A percentile compares a stretch with the other conserved stretches of the same genome.
phyloP scores from a whole-genome alignment of 2,797 vertebrate species.

The Siniperca scherzeri region DNA sequence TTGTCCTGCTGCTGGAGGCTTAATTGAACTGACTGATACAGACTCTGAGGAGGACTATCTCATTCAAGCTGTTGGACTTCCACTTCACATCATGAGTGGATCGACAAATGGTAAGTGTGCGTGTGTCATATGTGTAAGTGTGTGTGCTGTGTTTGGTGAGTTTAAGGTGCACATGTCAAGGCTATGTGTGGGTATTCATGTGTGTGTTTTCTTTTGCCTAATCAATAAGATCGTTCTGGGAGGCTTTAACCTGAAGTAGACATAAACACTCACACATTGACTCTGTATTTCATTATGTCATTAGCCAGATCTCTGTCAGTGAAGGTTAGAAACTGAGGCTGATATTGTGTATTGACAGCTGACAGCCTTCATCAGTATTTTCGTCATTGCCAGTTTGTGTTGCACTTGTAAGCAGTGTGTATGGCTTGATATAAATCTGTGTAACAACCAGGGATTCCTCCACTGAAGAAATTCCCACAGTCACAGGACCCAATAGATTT shows the following conservation, averaged over 20 bases:
- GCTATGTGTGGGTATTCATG: not conserved
- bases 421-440: not conserved
- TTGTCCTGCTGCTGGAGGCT: constrained; percentile 20
- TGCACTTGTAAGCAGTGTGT: not conserved
- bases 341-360: constrained; percentile 9
- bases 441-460: constrained; percentile 11
- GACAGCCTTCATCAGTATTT: constrained; percentile 14
- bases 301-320: constrained; percentile 24
- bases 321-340: constrained; percentile 30
- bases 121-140: not conserved
- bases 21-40: constrained; percentile 5
- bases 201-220: not conserved
- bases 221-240: constrained; percentile 56
- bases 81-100: constrained; percentile 72
- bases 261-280: constrained; percentile 54
- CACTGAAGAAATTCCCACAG: not conserved
- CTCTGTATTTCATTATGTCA: constrained; percentile 44
- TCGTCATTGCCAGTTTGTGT: not conserved
- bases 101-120: constrained; percentile 70
- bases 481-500: not conserved
- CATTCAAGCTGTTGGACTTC: constrained; percentile 40
- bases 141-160: constrained; percentile 2
- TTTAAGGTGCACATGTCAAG: not conserved
- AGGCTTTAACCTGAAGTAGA: constrained; percentile 58
- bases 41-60: constrained; percentile 27